Conservation (phyloP, 2,113 vertebrate genomes). For the Alosa alosa region DNA sequence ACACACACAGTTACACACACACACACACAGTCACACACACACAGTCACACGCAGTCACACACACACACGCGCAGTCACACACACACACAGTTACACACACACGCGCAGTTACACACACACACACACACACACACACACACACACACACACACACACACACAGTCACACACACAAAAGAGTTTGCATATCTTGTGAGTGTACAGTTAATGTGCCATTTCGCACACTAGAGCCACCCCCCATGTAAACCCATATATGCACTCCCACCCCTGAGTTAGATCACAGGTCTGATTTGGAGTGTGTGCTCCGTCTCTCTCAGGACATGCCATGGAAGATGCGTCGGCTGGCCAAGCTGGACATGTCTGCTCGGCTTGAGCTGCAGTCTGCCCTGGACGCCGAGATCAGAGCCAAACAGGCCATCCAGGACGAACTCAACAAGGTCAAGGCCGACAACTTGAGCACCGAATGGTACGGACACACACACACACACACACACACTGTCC, state of each 20-base stretch:
- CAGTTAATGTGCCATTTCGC: no score
- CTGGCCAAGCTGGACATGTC: conserved; percentile 81
- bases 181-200: no score
- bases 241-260: neutral
- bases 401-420: conserved; percentile 95
- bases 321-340: neutral
- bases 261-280: neutral
- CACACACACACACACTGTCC: neutral
- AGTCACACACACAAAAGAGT: neutral
- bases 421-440: conserved; percentile 95
- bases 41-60: no score
- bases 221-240: no score
- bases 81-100: neutral
- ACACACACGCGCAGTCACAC: neutral
- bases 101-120: neutral
- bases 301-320: neutral
- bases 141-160: conserved; percentile 11
- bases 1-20: neutral
- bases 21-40: neutral
- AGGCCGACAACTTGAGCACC: conserved; percentile 83
- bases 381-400: conserved; percentile 95
- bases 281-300: neutral
- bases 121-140: no score
- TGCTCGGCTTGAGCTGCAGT: conserved; percentile 93
- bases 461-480: neutral